phyloP scores from a whole-genome alignment of 1,140 invertebrate species.

The Trachymyrmex cornetzi region DNA sequence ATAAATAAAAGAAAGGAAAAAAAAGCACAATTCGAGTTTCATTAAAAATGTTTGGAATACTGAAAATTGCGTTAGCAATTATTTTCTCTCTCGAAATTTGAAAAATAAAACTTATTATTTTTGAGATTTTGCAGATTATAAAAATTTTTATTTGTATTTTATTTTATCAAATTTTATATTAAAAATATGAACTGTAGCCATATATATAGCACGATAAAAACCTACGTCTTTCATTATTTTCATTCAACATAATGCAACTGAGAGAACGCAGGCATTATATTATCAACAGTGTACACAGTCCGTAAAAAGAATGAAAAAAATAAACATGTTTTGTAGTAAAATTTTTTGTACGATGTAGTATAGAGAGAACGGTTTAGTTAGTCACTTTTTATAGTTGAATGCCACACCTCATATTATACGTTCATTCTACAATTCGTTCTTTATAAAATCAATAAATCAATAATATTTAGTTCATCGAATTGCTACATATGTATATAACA shows the following conservation, averaged over 20 bases:
- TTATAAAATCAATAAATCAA: constrained; percentile 11
- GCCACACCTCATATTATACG: not conserved
- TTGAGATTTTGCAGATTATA: too few species aligned
- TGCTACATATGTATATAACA: not conserved
- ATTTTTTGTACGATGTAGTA: not conserved
- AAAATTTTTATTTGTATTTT: not conserved
- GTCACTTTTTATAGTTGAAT: constrained; percentile 10
- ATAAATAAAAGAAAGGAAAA: too few species aligned
- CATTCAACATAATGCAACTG: not conserved
- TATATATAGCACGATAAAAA: constrained; percentile 29
- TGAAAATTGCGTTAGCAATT: too few species aligned
- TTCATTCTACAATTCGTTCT: not conserved
- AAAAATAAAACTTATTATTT: too few species aligned
- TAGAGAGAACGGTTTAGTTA: not conserved
- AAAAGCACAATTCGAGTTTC: too few species aligned
- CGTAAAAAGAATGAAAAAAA: not conserved
- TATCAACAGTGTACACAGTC: not conserved
- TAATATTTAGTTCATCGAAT: not conserved
- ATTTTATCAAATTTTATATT: not conserved
- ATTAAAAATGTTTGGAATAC: too few species aligned
- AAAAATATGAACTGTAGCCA: not conserved
- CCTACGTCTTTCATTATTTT: not conserved
- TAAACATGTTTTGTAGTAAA: not conserved
- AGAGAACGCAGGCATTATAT: not conserved
- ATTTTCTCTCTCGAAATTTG: too few species aligned